A percentile compares a stretch with the other conserved stretches of the same genome.
phyloP scores from a whole-genome alignment of 2,797 vertebrate species.

The Ambastaia sidthimunki region DNA sequence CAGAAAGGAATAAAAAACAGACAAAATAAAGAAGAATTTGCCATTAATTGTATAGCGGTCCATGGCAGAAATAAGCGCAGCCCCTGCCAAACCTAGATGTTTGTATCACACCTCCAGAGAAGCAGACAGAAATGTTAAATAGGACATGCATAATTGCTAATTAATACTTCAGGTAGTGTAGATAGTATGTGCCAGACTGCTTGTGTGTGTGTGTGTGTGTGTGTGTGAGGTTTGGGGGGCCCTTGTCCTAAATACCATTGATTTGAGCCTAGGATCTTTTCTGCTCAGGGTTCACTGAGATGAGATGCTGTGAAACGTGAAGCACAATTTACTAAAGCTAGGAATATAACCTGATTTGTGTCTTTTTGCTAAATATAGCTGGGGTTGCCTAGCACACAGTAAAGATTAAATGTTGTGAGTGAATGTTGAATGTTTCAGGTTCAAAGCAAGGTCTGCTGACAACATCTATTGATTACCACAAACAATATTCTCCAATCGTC shows the following conservation, averaged over 20 bases:
- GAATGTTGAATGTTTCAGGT: background rate
- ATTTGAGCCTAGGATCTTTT: conserved; percentile 32
- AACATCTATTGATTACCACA: too few relatives aligned
- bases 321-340: background rate
- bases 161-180: conserved; percentile 60
- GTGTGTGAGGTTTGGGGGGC: background rate
- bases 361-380: background rate
- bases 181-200: conserved; percentile 19
- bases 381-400: background rate
- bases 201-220: background rate
- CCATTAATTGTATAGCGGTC: conserved; percentile 19
- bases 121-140: conserved; percentile 27
- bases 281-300: conserved; percentile 1
- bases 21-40: conserved; percentile 34
- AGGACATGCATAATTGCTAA: conserved; percentile 57
- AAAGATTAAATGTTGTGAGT: background rate
- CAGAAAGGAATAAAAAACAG: conserved; percentile 20
- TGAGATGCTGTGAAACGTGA: background rate
- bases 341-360: background rate
- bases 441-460: background rate
- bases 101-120: conserved; percentile 38
- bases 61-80: background rate
- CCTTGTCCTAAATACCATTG: conserved; percentile 17
- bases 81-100: conserved; percentile 25
- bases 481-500: too few relatives aligned